Evolutionary conservation across 2,113 vertebrate genomes (phyloP).

Genomic region (Marmota flaviventris): DNA sequence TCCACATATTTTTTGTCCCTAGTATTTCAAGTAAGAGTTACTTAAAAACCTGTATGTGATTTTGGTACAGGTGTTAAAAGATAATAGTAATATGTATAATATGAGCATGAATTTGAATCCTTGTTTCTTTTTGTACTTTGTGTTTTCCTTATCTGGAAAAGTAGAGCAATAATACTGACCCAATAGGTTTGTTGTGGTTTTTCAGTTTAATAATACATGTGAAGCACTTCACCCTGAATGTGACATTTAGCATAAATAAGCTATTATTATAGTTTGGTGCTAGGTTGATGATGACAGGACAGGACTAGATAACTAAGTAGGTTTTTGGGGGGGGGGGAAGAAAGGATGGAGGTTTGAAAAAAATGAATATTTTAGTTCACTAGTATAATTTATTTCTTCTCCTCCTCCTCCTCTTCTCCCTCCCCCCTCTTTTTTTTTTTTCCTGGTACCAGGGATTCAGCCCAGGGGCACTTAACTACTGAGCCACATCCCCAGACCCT

Average conservation of each 20-base stretch:
- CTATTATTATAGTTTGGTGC: neutral
- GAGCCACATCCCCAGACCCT: too few relatives aligned
- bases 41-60: neutral
- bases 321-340: neutral
- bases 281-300: neutral
- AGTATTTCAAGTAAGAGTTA: neutral
- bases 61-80: neutral
- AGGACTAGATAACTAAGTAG: neutral
- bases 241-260: neutral
- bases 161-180: neutral
- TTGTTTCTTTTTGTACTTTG: neutral
- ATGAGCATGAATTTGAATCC: constrained; percentile 14
- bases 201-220: constrained; percentile 16
- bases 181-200: neutral
- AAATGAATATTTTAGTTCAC: constrained; percentile 44
- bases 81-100: neutral
- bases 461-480: too few relatives aligned
- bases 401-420: too few relatives aligned
- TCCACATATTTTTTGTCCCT: neutral
- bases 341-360: constrained; percentile 15
- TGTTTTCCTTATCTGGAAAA: constrained; percentile 40
- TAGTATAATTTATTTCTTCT: neutral
- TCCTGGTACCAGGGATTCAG: too few relatives aligned
- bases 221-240: neutral
- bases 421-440: too few relatives aligned